phyloP scores from a whole-genome alignment of 1,140 invertebrate genomes.

The Apis florea region DNA sequence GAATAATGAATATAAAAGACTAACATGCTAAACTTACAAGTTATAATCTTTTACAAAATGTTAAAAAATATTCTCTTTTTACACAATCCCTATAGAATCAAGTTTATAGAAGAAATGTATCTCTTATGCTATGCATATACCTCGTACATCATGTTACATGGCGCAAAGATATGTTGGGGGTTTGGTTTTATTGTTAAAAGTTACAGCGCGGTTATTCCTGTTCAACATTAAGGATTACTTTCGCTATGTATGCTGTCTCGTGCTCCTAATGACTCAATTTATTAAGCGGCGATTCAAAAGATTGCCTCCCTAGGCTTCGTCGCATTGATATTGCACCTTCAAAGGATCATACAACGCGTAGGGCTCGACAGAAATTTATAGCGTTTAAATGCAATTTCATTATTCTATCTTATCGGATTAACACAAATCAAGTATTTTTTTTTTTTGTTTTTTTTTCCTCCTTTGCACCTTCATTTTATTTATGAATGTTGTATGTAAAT shows the following conservation, averaged over 20 bases:
- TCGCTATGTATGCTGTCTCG: slow-evolving; percentile 17
- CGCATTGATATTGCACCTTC: slow-evolving; percentile 43
- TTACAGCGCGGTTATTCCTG: background rate
- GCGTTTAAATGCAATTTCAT: slow-evolving; percentile 32
- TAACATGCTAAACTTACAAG: background rate
- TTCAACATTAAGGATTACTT: slow-evolving; percentile 28
- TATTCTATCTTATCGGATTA: slow-evolving; percentile 47
- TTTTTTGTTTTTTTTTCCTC: background rate
- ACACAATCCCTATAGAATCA: background rate
- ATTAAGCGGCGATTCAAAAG: slow-evolving; percentile 54
- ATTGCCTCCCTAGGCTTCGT: slow-evolving; percentile 17
- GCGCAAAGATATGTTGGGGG: background rate
- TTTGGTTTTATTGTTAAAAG: slow-evolving; percentile 35
- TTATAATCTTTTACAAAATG: background rate
- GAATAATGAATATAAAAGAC: background rate
- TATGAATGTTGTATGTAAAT: background rate
- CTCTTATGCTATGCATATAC: background rate
- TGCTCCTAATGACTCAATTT: slow-evolving; percentile 53
- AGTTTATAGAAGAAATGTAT: background rate
- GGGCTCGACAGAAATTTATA: slow-evolving; percentile 24
- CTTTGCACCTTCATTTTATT: background rate
- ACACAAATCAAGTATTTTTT: slow-evolving; percentile 12
- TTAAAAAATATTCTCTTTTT: background rate
- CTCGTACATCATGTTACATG: slow-evolving; percentile 14
- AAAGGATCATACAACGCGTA: slow-evolving; percentile 21